A percentile compares a stretch with the other conserved stretches of the same genome.
Conservation (phyloP, 2,888 invertebrate species). For the Helicoverpa assulta region DNA sequence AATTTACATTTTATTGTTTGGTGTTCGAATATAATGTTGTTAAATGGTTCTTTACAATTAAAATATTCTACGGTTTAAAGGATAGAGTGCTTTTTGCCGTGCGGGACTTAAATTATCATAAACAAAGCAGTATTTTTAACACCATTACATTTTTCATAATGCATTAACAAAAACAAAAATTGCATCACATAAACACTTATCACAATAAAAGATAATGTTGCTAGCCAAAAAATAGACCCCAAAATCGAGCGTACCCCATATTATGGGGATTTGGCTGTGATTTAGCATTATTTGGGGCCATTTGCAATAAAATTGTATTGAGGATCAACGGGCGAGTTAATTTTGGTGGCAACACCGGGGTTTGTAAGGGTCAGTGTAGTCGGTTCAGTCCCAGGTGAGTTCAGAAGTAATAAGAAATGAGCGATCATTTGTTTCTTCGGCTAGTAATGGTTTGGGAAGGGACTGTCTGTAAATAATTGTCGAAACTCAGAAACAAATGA, state of each 20-base stretch:
- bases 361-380: conserved; percentile 62
- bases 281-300: conserved; percentile 83
- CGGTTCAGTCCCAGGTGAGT: conserved; percentile 76
- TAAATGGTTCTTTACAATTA: neutral
- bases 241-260: conserved; percentile 72
- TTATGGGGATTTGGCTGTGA: conserved; percentile 81
- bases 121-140: neutral
- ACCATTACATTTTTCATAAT: conserved; percentile 29
- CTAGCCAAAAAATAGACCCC: conserved; percentile 71
- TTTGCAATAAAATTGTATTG: conserved; percentile 86
- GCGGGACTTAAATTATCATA: too few relatives aligned
- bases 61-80: neutral
- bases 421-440: conserved; percentile 61
- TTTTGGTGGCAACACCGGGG: conserved; percentile 75
- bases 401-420: conserved; percentile 59
- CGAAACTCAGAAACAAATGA: conserved; percentile 18
- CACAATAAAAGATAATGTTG: conserved; percentile 83
- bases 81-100: neutral
- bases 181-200: conserved; percentile 79
- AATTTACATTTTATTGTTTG: conserved; percentile 24
- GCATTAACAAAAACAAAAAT: conserved; percentile 53
- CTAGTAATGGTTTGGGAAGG: conserved; percentile 44
- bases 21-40: neutral
- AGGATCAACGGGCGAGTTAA: conserved; percentile 80
- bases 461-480: conserved; percentile 31